phyloP scores from a whole-genome alignment of 2,113 vertebrate genomes.

The Butastur rufipennis region DNA sequence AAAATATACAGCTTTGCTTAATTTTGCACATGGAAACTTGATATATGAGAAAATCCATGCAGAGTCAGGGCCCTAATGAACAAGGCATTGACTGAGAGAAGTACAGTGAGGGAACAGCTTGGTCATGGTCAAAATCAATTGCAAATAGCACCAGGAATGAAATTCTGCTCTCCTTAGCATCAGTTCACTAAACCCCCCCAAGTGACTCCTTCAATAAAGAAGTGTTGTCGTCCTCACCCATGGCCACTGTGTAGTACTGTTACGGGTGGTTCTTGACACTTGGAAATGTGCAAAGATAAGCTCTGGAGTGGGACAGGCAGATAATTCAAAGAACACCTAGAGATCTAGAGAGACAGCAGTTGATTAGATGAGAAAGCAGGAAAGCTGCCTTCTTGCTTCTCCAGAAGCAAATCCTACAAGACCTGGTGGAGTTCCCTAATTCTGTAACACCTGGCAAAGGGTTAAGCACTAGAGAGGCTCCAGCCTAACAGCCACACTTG shows the following conservation, averaged over 20 bases:
- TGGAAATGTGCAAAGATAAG: not conserved
- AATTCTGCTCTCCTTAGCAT: not conserved
- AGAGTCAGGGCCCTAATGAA: not conserved
- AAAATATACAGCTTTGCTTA: not conserved
- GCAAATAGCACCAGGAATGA: not conserved
- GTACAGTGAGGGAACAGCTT: not conserved
- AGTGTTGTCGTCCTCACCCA: not conserved
- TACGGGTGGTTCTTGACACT: not conserved
- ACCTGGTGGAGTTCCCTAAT: not conserved
- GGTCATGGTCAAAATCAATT: not conserved
- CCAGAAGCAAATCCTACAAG: not conserved
- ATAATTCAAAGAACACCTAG: not conserved
- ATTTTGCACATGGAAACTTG: not conserved
- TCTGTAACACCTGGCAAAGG: not conserved
- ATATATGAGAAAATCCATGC: not conserved
- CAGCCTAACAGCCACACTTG: not conserved
- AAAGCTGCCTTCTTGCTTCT: not conserved
- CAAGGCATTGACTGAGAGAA: not conserved
- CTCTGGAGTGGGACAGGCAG: not conserved
- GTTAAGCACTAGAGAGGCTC: conserved; percentile 10
- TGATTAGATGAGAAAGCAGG: not conserved
- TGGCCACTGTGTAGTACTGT: not conserved
- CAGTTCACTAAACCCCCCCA: not conserved
- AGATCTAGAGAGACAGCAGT: not conserved
- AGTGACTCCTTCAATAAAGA: not conserved